Evolutionary conservation across 2,113 vertebrate species (phyloP), one percentile per base, ranked within the genome.

Genomic region (Nesogale talazaci): DNA sequence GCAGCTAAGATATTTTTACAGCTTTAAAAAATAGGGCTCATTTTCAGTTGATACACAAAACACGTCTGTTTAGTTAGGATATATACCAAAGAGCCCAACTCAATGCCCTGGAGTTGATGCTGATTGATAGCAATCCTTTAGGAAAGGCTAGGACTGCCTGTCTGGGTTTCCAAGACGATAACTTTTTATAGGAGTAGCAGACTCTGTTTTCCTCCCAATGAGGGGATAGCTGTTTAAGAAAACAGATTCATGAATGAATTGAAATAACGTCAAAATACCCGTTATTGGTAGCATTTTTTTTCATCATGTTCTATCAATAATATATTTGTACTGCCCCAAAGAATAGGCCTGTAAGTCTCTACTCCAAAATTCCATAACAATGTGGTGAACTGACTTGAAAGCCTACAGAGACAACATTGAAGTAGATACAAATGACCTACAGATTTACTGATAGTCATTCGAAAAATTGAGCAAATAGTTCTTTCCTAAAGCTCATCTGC

Each of bases 361-460:
- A 17, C 29, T 22, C 79, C 38, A 74, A 77, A 81, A 34, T 92
- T 56, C 38, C 86, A 0, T 75, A 59, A 85, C 83, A 81, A 63
- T 59, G 79, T 78, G 87, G 88, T 87, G 84, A 91, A 91, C 84
- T 85, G 52, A 88, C 84, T 92, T 94, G 65, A 79, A 91, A 80
- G 36, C 63, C 75, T 78, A 52, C 31, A 74, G 86, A 95, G 79
- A 34, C 36, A 86, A 17, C 61, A 11, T 31, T 86, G 63, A 46
- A 38, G 8, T 83, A 46, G 83, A 88, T n/a, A 89, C 80, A 85
- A 25, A 76, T 52, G 88, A 82, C 38, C 12, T 23, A 42, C 25
- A 82, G 85, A 92, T 92, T 92, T 46, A 79, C 42, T 84, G 83
- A 75, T 91, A 86, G 90, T n/a, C 46, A 14, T 38, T 76, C 86